Evolutionary conservation across 2,797 vertebrate genomes (phyloP).

Genomic region (Nyctalus aviator): DNA sequence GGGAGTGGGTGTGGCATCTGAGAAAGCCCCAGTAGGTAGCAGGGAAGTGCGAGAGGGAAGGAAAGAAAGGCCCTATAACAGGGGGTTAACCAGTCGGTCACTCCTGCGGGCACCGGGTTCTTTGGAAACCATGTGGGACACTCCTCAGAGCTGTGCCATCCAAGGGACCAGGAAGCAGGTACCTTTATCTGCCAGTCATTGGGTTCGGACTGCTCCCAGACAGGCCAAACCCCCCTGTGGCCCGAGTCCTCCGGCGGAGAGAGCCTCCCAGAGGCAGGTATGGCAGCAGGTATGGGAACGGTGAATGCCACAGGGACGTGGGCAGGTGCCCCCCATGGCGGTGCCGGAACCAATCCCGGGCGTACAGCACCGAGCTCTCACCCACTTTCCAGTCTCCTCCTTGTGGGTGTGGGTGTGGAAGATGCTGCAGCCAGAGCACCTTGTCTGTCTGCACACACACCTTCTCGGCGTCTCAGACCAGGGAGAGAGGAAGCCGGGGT

Average conservation of each 20-base stretch:
- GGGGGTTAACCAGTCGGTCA: not conserved
- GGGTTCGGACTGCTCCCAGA: not conserved
- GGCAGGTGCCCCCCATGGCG: rapidly evolving
- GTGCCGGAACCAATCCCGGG: rapidly evolving
- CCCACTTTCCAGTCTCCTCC: not conserved
- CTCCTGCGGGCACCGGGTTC: too few species aligned
- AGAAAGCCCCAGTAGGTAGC: not conserved
- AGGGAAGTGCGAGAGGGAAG: not conserved
- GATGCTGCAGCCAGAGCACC: not conserved
- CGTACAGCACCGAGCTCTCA: rapidly evolving
- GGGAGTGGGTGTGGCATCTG: too few species aligned
- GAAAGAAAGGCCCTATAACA: too few species aligned
- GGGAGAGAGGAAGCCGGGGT: not conserved
- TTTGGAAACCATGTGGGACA: not conserved
- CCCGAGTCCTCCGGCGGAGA: not conserved
- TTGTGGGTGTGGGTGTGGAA: not conserved
- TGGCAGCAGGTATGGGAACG: not conserved
- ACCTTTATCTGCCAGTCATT: not conserved
- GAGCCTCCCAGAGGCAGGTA: too few species aligned
- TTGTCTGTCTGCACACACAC: rapidly evolving
- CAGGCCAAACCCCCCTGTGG: not conserved
- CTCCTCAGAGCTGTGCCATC: not conserved
- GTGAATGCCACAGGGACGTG: rapidly evolving
- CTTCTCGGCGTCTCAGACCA: not conserved
- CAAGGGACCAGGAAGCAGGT: not conserved